Evolutionary conservation across 1,140 invertebrate genomes (phyloP), one percentile per base, ranked within the genome.

Genomic region (Sarcophaga bullata): DNA sequence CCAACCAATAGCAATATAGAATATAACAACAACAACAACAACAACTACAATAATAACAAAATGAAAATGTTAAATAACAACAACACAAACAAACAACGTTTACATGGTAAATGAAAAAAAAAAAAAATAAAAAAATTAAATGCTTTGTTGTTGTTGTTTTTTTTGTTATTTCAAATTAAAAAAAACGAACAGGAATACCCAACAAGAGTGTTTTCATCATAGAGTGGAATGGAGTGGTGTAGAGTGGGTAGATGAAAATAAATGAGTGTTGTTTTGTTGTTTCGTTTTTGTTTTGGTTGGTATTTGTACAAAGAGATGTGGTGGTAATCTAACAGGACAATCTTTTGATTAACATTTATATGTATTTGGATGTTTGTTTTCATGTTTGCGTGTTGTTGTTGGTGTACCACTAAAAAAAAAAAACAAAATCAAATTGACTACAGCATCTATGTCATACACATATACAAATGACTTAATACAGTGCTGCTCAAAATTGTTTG

Each of bases 321-420:
- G 10, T 50, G 75, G 48, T 78, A 78, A 78, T 78, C 75, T 78
- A 78, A 19, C 75, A 78, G 48, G 48, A 78, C 75, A 78, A 78
- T 78, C 75, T 78, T 78, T 78, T 78, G 75, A 78, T 78, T 78
- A 78, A 78, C 75, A 78, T 78, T 78, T 78, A 78, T 78, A 37
- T 37, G 25, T 37, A 37, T 37, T 37, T 37, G 25, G 25, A 37
- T 37, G 4, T 37, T 37, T 37, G 25, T 37, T 37, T 37, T 37
- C 25, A 37, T 37, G 25, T 78, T 19, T 50, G 49, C 19, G 50
- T 50, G n/a, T 50, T 78, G 75, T 78, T 11, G 8, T 68, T 7
- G 11, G 6, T 15, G 11, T 62, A 62, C 54, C 15, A 68, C 17
- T n/a, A 68, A 52, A 19, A 50, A n/a, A 76, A n/a, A 76, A 8